Conservation (phyloP, 1,140 invertebrate species). For the Bombus sibiricus region DNA sequence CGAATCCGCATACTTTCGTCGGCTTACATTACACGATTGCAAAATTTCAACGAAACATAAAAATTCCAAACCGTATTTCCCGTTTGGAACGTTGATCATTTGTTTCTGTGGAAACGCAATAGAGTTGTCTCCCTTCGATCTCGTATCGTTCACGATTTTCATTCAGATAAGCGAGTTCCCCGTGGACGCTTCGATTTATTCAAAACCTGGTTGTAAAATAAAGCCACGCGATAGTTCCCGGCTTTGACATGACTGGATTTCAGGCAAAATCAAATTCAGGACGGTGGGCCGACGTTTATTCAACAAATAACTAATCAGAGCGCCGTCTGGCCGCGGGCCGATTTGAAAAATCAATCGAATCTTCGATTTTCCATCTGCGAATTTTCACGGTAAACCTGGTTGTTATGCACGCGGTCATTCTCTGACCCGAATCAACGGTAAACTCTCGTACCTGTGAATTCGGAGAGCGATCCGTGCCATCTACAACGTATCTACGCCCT, state of each 20-base stretch:
- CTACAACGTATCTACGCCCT: neutral
- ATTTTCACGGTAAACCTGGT: neutral
- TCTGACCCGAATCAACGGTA: neutral
- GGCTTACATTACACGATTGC: no score
- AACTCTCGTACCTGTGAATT: neutral
- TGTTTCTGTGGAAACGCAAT: neutral
- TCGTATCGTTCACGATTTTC: neutral
- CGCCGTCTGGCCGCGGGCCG: neutral
- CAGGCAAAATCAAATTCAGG: neutral
- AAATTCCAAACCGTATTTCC: neutral
- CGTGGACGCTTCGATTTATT: neutral
- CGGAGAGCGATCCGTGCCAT: neutral
- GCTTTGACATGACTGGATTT: neutral
- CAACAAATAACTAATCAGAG: constrained; percentile 42
- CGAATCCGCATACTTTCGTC: neutral
- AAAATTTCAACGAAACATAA: neutral
- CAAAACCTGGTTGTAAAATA: neutral
- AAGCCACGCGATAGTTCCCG: neutral
- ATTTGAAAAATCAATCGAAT: constrained; percentile 5
- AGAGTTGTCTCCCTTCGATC: neutral
- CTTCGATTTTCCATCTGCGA: neutral
- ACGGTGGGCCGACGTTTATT: neutral
- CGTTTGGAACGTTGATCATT: neutral
- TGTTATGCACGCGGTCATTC: neutral
- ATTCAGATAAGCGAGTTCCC: neutral